Evolutionary conservation across 2,888 invertebrate species (phyloP), one percentile per base, ranked within the genome.

Genomic region (Toxonevra muliebris): DNA sequence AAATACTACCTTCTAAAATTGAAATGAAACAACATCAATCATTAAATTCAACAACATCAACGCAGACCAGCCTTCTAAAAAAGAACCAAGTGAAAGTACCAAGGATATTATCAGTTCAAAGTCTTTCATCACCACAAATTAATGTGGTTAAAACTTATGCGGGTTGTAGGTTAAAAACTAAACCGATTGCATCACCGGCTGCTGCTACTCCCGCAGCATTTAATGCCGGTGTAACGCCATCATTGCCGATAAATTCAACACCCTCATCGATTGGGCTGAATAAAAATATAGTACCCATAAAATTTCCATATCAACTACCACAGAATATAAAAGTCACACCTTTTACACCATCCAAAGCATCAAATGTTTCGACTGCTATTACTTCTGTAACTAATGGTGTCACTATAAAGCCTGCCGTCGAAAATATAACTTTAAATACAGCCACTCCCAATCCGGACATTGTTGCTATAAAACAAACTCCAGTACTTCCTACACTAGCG

Each of bases 41-140:
- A 5, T 10, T 48, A 48, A 13, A 13, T 55, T 13, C 55, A 55
- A 20, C 19, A 17, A 2, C 20, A 55, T 11, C 55, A 53, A 53
- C 20, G 30, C 17, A 43, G 41, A 48, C 12, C 2, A 30, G 1
- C 11, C n/a, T 15, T 15, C 45, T 11, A 30, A 7, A 43, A 65
- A 42, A 43, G 20, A n/a, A 20, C 5, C 48, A 7, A 48, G 15
- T 65, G 15, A 65, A 65, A 53, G 59, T 52, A 3, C 71, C 73
- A 1, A 74, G 71, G 63, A 73, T 74, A 54, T 69, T 70, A 11
- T 67, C 70, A 19, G 74, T 74, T 13, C 66, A 73, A n/a, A 74
- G 73, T 62, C 70, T 74, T 40, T 71, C 74, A 42, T 71, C 71
- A 9, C 52, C 13, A 15, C 48, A 48, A 8, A 10, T 3, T n/a